These are phyloP conservation scores for Eupsittula cactorum DNA, from an alignment of 2,113 vertebrate genomes.

Conservation along the genomic window DNA sequence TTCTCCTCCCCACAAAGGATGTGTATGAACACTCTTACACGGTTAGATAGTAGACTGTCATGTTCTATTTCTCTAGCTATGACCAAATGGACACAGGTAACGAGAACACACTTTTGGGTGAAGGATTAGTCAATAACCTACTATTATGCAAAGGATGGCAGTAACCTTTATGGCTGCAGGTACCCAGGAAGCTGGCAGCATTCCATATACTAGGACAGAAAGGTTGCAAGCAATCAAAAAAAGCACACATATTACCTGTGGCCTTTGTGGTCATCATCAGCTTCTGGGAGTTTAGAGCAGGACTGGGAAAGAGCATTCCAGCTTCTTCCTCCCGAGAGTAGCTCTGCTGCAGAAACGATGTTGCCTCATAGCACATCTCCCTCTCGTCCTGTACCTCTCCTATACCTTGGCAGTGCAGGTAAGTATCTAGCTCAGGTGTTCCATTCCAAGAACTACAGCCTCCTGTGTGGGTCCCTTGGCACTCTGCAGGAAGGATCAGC, in stretches of 20 bases:
- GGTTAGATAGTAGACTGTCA: not conserved
- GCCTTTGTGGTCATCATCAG: constrained; percentile 44
- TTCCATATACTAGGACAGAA: not conserved
- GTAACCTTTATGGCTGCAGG: not conserved
- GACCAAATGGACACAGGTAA: not conserved
- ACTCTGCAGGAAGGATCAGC: constrained; percentile 68
- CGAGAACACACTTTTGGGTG: rapidly evolving
- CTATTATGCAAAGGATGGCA: not conserved
- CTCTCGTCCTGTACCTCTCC: constrained; percentile 65
- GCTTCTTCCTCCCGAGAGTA: constrained; percentile 75
- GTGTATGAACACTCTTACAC: not conserved
- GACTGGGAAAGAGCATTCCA: constrained; percentile 75
- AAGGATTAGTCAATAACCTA: not conserved
- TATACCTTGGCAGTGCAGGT: constrained; percentile 50
- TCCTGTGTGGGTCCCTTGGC: constrained; percentile 59
- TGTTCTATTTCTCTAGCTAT: not conserved
- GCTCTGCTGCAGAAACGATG: constrained; percentile 69
- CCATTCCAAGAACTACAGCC: constrained; percentile 66
- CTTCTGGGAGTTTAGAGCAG: constrained; percentile 66
- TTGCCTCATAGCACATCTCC: constrained; percentile 74
- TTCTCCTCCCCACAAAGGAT: not conserved
- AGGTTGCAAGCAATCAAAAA: not conserved
- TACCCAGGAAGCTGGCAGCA: not conserved
- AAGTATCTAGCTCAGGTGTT: constrained; percentile 46
- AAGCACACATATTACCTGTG: constrained; percentile 60